Evolutionary conservation across 2,113 vertebrate species (phyloP).

Genomic region (Sterrhoptilus dennistouni): DNA sequence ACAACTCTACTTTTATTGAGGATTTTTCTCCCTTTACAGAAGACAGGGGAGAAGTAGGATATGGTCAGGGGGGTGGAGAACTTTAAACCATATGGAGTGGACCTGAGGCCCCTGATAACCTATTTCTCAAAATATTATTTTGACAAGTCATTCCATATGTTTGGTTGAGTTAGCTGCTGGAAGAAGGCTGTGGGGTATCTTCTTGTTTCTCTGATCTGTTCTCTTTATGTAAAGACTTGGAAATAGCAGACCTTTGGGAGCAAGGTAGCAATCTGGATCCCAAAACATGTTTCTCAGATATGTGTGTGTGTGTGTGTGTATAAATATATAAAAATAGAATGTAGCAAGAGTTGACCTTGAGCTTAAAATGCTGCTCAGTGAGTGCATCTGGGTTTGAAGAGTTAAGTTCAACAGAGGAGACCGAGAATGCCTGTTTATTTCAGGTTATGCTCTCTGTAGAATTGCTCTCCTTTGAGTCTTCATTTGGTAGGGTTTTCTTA

Average conservation of each 20-base stretch:
- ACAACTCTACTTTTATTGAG: conserved; percentile 5
- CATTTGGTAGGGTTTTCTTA: background rate
- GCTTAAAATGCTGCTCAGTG: background rate
- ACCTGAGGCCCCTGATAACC: conserved; percentile 38
- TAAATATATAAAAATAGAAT: conserved; percentile 2
- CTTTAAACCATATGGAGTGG: conserved; percentile 2
- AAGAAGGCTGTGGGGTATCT: conserved; percentile 7
- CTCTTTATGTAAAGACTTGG: background rate
- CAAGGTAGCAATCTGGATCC: conserved; percentile 25
- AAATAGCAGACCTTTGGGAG: conserved; percentile 20
- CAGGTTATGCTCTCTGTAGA: background rate
- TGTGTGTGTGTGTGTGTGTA: background rate
- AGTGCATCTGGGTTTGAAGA: background rate
- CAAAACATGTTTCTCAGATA: background rate
- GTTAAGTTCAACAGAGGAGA: background rate
- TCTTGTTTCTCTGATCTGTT: conserved; percentile 11
- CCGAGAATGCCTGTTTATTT: background rate
- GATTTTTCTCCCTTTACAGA: background rate
- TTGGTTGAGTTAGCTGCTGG: conserved; percentile 1
- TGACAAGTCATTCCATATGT: conserved; percentile 28
- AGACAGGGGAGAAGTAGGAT: background rate
- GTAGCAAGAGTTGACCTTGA: conserved; percentile 15
- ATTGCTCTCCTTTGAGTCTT: background rate
- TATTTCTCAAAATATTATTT: conserved; percentile 37
- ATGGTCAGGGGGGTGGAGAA: conserved; percentile 2